These are phyloP conservation scores for Phrynocephalus forsythii DNA, from an alignment of 2,797 vertebrate species.

Conservation along the genomic window DNA sequence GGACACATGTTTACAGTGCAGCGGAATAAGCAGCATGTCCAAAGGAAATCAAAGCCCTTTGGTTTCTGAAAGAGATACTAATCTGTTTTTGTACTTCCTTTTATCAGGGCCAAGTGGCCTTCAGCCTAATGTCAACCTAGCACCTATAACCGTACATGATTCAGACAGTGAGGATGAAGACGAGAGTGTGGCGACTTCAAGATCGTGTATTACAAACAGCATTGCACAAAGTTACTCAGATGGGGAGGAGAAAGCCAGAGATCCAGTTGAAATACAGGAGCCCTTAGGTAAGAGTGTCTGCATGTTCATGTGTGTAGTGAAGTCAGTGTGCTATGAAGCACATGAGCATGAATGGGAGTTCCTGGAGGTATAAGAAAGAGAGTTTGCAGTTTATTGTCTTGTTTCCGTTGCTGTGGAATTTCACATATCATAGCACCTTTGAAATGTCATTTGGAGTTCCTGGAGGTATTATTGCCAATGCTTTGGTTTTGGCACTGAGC, in stretches of 20 bases:
- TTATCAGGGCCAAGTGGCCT: slow-evolving; percentile 92
- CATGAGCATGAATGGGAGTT: not conserved
- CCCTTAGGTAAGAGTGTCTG: slow-evolving; percentile 72
- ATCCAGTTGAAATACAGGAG: slow-evolving; percentile 70
- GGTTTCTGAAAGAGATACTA: slow-evolving; percentile 3
- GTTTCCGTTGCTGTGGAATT: not conserved
- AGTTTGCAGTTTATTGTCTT: not conserved
- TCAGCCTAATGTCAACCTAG: slow-evolving; percentile 82
- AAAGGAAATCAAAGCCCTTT: not conserved
- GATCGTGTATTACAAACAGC: slow-evolving; percentile 76
- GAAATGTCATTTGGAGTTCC: no score
- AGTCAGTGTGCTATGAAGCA: not conserved
- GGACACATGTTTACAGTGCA: not conserved
- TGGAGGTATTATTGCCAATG: not conserved
- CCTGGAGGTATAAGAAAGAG: not conserved
- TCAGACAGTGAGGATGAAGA: slow-evolving; percentile 98
- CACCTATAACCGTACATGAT: slow-evolving; percentile 89
- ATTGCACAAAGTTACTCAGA: slow-evolving; percentile 78
- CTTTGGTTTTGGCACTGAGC: not conserved
- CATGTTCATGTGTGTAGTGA: not conserved
- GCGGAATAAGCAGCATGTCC: not conserved
- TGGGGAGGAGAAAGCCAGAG: slow-evolving; percentile 80
- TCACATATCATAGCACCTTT: no score
- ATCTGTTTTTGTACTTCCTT: slow-evolving; percentile 7
- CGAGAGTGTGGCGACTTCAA: slow-evolving; percentile 77